Evolutionary conservation across 2,888 invertebrate genomes (phyloP), one percentile per base, ranked within the genome.

Genomic region (Drosophila nigricruria): DNA sequence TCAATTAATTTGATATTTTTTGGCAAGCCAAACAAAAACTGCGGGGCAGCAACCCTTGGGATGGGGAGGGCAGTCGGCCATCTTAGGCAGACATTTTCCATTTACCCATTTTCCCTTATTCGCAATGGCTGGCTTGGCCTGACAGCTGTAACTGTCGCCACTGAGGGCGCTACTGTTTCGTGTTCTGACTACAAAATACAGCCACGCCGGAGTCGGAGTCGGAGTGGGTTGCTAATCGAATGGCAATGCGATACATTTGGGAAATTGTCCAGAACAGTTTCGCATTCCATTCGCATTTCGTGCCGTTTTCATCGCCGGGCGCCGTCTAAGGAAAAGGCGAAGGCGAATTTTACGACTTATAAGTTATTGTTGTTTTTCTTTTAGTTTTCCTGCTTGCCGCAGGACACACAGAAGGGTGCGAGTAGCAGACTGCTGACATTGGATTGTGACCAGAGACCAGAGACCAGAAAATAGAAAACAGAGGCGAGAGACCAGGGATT

Each of bases 361-460:
- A 86, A 86, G 87, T 89, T 87, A 89, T 86, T 79, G 86, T 82
- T 82, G 88, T 72, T 53, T 77, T 85, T 79, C 83, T 64, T 82
- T 89, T 76, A 84, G 77, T 77, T 81, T 43, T 34, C 62, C 88
- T 72, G 73, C 73, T 70, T 72, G 67, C 54, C 65, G 57, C 82
- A 89, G 88, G 82, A 86, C 85, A 82, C 84, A 79, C 79, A 80
- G 79, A 75, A 83, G 88, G 84, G 77, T 72, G 69, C 56, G 77
- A 53, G 58, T 18, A 8, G 32, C 20, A 34, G 64, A n/a, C 36
- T 47, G 30, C 32, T 27, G 59, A 23, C 47, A 10, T 40, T 34
- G 50, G 45, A 62, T 63, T 53, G 43, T 42, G 52, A 45, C 43
- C 30, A 62, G 40, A 49, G 64, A 18, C 27, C 45, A 32, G 43